Evolutionary conservation across 2,888 invertebrate genomes (phyloP).

Genomic region (Hipparchia sbordonii): DNA sequence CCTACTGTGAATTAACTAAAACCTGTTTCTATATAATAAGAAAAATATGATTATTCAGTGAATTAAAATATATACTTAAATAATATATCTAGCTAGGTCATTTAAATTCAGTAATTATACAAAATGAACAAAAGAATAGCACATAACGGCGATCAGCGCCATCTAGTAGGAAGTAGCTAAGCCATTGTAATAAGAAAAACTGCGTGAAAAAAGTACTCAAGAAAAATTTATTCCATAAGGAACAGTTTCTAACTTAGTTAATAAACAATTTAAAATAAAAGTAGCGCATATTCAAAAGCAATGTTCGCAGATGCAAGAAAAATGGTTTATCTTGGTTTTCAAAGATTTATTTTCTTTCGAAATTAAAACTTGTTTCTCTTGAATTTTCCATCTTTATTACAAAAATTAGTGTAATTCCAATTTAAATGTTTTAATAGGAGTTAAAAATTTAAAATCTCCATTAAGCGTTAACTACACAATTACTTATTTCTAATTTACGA

Average conservation of each 20-base stretch:
- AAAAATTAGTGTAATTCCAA: too few species aligned
- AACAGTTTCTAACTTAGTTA: not conserved
- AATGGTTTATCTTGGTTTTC: not conserved
- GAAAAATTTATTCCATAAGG: not conserved
- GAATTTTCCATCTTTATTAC: too few species aligned
- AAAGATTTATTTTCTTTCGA: not conserved
- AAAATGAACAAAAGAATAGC: not conserved
- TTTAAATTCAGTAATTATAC: too few species aligned
- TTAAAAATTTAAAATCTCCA: too few species aligned
- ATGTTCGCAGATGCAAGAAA: not conserved
- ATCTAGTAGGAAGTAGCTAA: conserved; percentile 55
- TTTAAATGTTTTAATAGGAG: too few species aligned
- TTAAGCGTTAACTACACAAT: not conserved
- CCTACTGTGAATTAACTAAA: too few species aligned
- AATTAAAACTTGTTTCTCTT: not conserved
- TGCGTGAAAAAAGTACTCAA: not conserved
- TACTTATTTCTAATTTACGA: not conserved
- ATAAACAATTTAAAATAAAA: conserved; percentile 17
- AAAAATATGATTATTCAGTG: too few species aligned
- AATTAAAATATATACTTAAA: too few species aligned
- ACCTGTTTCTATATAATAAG: too few species aligned
- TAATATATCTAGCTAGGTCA: too few species aligned
- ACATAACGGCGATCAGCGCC: conserved; percentile 25
- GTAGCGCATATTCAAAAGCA: conserved; percentile 45
- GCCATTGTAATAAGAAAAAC: not conserved